phyloP scores from a whole-genome alignment of 2,113 vertebrate species.

The Nesoenas mayeri region DNA sequence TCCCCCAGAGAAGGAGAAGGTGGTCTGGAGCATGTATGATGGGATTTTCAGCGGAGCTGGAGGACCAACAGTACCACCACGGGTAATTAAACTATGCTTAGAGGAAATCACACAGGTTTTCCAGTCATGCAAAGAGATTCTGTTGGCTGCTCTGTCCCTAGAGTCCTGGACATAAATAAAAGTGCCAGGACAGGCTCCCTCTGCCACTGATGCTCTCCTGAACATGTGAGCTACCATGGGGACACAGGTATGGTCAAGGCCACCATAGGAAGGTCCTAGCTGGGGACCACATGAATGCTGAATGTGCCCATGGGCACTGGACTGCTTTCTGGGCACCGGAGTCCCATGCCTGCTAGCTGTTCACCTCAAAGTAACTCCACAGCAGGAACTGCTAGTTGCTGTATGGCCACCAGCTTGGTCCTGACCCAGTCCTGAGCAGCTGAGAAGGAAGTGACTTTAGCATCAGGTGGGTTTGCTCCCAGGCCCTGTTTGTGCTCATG shows the following conservation, averaged over 20 bases:
- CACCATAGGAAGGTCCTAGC: not conserved
- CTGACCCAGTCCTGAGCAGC: accelerated
- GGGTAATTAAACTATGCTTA: not conserved
- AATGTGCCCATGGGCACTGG: not conserved
- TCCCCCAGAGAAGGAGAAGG: not conserved
- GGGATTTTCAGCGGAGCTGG: not conserved
- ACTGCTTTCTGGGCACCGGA: not conserved
- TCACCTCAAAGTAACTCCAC: not conserved
- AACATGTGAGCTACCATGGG: not conserved
- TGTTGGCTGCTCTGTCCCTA: not conserved
- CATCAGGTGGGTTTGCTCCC: not conserved
- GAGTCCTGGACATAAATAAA: not conserved
- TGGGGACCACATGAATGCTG: not conserved
- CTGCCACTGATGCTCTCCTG: not conserved
- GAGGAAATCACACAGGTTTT: not conserved
- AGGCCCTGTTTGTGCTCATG: not conserved
- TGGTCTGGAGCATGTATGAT: not conserved
- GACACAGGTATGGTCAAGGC: not conserved
- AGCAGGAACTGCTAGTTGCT: not conserved
- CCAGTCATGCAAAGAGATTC: not conserved
- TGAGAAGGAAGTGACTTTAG: not conserved
- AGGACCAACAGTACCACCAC: not conserved
- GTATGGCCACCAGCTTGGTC: not conserved
- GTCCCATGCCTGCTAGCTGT: not conserved
- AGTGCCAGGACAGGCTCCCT: not conserved